Evolutionary conservation across 2,113 vertebrate species (phyloP).

Genomic region (Mesitornis unicolor): DNA sequence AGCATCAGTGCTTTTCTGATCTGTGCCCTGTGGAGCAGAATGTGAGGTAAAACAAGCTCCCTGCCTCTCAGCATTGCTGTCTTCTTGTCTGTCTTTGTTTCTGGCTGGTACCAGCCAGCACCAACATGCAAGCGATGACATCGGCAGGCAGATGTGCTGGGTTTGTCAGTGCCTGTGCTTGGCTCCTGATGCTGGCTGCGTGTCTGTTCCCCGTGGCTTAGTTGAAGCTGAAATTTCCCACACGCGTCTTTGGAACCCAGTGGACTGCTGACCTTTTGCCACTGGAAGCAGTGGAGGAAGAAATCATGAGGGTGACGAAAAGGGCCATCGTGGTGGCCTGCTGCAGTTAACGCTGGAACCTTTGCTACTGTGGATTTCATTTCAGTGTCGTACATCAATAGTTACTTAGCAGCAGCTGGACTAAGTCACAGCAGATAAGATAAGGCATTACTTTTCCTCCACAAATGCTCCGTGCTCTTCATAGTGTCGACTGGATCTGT

Average conservation of each 20-base stretch:
- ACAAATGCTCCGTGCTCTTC: background rate
- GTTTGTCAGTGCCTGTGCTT: background rate
- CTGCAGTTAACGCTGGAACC: background rate
- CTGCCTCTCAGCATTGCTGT: background rate
- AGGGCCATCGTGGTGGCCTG: background rate
- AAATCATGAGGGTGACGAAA: background rate
- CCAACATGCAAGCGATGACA: background rate
- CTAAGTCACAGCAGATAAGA: constrained; percentile 32
- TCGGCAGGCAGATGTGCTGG: background rate
- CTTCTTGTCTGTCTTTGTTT: background rate
- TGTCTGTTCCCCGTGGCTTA: background rate
- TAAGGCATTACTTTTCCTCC: background rate
- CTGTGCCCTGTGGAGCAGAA: background rate
- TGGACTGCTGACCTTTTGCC: background rate
- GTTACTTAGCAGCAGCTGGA: constrained; percentile 28
- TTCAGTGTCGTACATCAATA: background rate
- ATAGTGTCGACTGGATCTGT: background rate
- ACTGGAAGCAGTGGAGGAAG: background rate
- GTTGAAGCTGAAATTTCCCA: background rate
- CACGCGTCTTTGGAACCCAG: background rate
- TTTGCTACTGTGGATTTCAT: background rate
- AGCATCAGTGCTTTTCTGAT: background rate
- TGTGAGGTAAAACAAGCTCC: accelerated
- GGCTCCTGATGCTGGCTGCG: background rate
- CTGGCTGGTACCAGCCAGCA: background rate